Base-by-base conservation (phyloP, 2,888 invertebrate genomes). In the Mycalesis mineus region DNA sequence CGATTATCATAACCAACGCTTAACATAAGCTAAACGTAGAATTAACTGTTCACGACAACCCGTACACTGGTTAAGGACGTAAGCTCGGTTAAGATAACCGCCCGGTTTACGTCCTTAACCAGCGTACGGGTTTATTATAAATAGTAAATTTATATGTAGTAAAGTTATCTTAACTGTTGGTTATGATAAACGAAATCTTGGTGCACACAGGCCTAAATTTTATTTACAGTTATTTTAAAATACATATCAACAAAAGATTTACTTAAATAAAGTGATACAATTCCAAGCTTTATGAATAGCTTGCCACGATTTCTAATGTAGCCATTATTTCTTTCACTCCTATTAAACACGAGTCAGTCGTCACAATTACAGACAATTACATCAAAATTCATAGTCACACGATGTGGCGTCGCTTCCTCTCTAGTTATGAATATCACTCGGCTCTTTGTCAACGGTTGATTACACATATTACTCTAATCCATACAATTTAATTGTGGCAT, bases 401-500 rank as follows among this genome's bases (percentile, higher is more conserved):
- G 45, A 49, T 45, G 8, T 45, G 39, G 47, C 33, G 47, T 13
- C 52, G 48, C 54, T 57, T 57, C 60, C 60, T 57, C 55, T 57
- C 28, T 22, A 22, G 15, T 42, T 61, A 51, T 42, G 54, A 55
- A 52, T 50, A 61, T 49, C 42, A 29, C 17, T 31, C 56, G 39
- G 6, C 45, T 58, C 58, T 67, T 67, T 64, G 75, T 72, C 76
- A 77, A 70, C 70, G 70, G 65, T 69, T 77, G 82, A 47, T 47
- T 47, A 47, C 47, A 33, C 47, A 5, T 42, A 84, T 83, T 81
- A 80, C 65, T 37, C 42, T 51, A 63, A 63, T 73, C 73, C 75
- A 79, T 78, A 78, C 78, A 76, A 68, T 80, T 76, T 75, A 74
- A 74, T 77, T 70, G 69, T 72, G 71, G 74, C 77, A 77, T 75